Base-by-base conservation (phyloP, 2,888 invertebrate species). In the Lasioglossum leucozonium region DNA sequence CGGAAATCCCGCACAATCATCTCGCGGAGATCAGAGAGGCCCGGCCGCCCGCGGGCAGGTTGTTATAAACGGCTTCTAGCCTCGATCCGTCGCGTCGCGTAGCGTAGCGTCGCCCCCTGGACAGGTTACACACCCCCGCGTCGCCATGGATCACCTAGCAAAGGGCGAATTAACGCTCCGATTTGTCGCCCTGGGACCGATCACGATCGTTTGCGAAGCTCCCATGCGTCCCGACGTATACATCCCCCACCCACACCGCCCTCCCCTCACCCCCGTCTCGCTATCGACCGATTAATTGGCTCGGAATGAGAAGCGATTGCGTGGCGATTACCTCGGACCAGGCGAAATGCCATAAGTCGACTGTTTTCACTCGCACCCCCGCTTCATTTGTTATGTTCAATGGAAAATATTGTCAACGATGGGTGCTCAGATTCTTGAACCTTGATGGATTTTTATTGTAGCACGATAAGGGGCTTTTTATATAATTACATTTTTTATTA, bases 61-160 rank as follows among this genome's bases (percentile, higher is more conserved):
- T 93, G 93, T 94, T 94, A 94, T 94, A 92, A 94, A 92, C 93
- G 92, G 92, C 92, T 91, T 85, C 85, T 85, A 82, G 88, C 74
- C 79, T 65, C 77, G 79, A 85, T 74, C 34, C 37, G 67, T 22
- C 37, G 34, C 34, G 34, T 34, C 34, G 34, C 34, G 34, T 34
- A n/a, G n/a, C n/a, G n/a, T n/a, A n/a, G n/a, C n/a, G n/a, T n/a
- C n/a, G n/a, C 34, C 2, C 77, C 79, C 67, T 79, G 78, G 86
- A 84, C 79, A 77, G 84, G 84, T 86, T 87, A 87, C 87, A 87
- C 87, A 81, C 72, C 78, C 79, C 40, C 67, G n/a, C 67, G n/a
- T 26, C 81, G 47, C 72, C 79, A 81, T 75, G 87, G 89, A 89
- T 86, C 86, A 74, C 55, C 89, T 84, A 65, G 74, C 86, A 87